Base-by-base conservation (phyloP, 2,113 vertebrate species). In the Synchiropus splendidus region DNA sequence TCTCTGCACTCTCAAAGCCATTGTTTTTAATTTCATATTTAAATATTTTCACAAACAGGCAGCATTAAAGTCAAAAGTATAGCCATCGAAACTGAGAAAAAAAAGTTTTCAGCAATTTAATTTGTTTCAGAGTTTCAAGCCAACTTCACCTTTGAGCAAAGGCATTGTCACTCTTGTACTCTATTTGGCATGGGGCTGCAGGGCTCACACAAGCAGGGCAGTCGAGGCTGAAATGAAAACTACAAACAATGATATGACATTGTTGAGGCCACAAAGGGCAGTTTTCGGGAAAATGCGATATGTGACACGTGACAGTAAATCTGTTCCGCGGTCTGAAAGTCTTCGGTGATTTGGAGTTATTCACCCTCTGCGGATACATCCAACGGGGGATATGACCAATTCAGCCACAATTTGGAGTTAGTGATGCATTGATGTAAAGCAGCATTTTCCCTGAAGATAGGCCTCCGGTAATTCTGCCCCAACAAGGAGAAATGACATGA, bases 341-440 rank as follows among this genome's bases (percentile, higher is more conserved):
- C 48, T 70, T 67, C 48, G 60, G 35, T 49, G 59, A 62, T 73
- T 68, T 64, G 36, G 58, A 65, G 48, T 49, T 69, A 38, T 67
- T 75, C 50, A 42, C 12, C 57, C 62, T 71, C 51, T 48, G 40
- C 58, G 43, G 51, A 67, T 48, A 50, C 37, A n/a, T 43, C 67
- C 63, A 61, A 59, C n/a, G 45, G 62, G 68, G 67, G 64, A 72
- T 70, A 54, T 55, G 66, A 72, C 63, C 67, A 77, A 75, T 80
- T 63, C 75, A 67, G 65, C 70, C 61, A 63, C 75, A 79, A 78
- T 85, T 82, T 77, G 51, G 45, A 78, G 61, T 60, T 58, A 69
- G 48, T 74, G 78, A 77, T 74, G 77, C 78, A 69, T 70, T 72
- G 67, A 76, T 72, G 63, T 73, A 72, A 79, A 78, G 61, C 67